Conservation (phyloP, 1,140 invertebrate species). For the Reticulitermes speratus region DNA sequence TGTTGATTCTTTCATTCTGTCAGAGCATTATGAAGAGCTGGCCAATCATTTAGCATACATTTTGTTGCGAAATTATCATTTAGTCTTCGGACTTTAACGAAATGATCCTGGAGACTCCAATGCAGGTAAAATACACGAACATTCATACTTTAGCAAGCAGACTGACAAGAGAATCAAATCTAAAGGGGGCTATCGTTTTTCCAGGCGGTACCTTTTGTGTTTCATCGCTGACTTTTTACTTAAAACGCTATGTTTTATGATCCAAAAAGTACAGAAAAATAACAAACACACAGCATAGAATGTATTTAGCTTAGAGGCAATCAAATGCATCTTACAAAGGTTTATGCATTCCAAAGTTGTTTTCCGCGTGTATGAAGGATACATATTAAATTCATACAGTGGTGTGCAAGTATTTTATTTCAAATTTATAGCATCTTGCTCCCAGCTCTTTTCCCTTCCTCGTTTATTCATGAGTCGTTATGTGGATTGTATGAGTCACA, state of each 20-base stretch:
- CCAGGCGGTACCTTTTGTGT: background rate
- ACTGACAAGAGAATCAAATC: background rate
- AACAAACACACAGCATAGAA: background rate
- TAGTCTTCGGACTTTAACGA: background rate
- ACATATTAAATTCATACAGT: background rate
- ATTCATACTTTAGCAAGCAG: background rate
- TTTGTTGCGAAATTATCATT: background rate
- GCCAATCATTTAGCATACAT: background rate
- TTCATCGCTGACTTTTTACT: background rate
- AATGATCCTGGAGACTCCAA: background rate
- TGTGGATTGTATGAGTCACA: background rate
- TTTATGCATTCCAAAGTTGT: background rate
- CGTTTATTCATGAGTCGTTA: background rate
- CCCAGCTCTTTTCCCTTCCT: background rate
- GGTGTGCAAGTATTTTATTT: slow-evolving; percentile 2
- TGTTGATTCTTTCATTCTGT: background rate
- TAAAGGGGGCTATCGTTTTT: background rate
- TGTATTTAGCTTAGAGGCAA: background rate
- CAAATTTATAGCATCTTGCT: background rate
- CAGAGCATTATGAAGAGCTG: background rate
- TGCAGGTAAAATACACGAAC: background rate
- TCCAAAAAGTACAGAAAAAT: background rate
- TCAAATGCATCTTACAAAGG: background rate
- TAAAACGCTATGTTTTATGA: background rate
- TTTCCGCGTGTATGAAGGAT: background rate